A percentile compares a stretch with the other conserved stretches of the same genome.
Conservation (phyloP, 2,888 invertebrate genomes). For the Agrotis segetum region DNA sequence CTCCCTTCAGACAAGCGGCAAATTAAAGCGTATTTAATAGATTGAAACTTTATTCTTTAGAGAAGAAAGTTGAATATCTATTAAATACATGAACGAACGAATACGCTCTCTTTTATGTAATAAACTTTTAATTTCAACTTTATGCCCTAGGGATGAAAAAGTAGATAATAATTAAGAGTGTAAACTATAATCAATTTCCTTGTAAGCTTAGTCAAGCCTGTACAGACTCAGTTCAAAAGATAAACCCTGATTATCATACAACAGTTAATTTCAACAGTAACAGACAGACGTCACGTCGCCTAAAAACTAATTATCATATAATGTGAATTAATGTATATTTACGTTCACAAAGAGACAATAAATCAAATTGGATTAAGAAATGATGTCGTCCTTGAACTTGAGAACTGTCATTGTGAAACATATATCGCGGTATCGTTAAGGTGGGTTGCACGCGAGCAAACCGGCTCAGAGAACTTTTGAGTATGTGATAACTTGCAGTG, state of each 20-base stretch:
- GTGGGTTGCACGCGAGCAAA: conserved; percentile 18
- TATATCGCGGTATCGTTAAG: conserved; percentile 41
- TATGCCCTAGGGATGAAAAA: too few species aligned
- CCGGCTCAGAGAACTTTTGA: conserved; percentile 13
- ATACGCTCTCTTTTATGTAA: too few species aligned
- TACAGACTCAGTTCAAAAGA: neutral
- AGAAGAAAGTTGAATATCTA: too few species aligned
- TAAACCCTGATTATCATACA: neutral
- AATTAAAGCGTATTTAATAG: too few species aligned
- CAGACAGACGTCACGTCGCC: conserved; percentile 8
- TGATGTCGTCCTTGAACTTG: conserved; percentile 60
- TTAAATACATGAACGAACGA: too few species aligned
- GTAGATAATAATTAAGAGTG: too few species aligned
- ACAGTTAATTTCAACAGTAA: conserved; percentile 10
- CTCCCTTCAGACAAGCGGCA: too few species aligned
- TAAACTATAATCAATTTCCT: too few species aligned
- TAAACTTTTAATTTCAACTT: too few species aligned
- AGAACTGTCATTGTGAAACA: conserved; percentile 34
- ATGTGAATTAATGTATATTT: conserved; percentile 40
- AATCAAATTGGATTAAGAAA: conserved; percentile 56
- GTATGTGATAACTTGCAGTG: conserved; percentile 4
- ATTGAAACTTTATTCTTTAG: too few species aligned
- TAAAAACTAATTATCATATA: conserved; percentile 42
- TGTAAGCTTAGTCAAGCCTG: too few species aligned
- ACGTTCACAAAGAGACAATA: conserved; percentile 38